Evolutionary conservation across 2,888 invertebrate genomes (phyloP), one percentile per base, ranked within the genome.

Genomic region (Drosophila melanosoma): DNA sequence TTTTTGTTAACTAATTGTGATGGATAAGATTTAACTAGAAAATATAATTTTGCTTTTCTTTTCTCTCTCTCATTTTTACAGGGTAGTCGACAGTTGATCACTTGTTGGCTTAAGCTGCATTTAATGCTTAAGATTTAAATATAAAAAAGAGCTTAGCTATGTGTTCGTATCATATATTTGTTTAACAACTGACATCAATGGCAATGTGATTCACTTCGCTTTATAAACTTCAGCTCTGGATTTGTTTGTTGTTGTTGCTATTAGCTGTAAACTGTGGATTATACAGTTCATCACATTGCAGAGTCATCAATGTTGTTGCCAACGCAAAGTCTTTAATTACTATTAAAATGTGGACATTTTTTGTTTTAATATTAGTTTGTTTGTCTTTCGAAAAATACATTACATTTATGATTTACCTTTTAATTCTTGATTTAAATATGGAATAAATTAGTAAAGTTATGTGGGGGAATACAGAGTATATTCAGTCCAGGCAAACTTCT

Each of bases 161-260:
- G 20, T 11, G 20, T 45, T 12, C 12, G 7, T 15, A 36, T 36
- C 26, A 51, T 35, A 29, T 26, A 54, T 49, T 54, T 33, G 23
- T 38, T 32, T n/a, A n/a, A 36, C 32, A 36, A 23, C 32, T 33
- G 35, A 57, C 29, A 48, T 48, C 36, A 48, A 53, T 38, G 26
- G 32, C 53, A 35, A 17, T 45, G 49, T 35, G 54, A 59, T 48
- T 76, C 56, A 40, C 42, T 67, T 61, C 67, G 66, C 67, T 67
- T 79, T 74, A 78, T 76, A 54, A 53, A 51, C 45, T 60, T 57
- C 10, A 38, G 35, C 49, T 51, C 20, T 40, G n/a, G 40, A n/a
- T 20, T 61, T 40, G 45, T 52, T 11, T 15, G 20, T 23, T 23
- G 36, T 38, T 38, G 23, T 17, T 35, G 4, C 15, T 29, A 8